Conservation (phyloP, 1,140 invertebrate genomes). For the Conus ventricosus region DNA sequence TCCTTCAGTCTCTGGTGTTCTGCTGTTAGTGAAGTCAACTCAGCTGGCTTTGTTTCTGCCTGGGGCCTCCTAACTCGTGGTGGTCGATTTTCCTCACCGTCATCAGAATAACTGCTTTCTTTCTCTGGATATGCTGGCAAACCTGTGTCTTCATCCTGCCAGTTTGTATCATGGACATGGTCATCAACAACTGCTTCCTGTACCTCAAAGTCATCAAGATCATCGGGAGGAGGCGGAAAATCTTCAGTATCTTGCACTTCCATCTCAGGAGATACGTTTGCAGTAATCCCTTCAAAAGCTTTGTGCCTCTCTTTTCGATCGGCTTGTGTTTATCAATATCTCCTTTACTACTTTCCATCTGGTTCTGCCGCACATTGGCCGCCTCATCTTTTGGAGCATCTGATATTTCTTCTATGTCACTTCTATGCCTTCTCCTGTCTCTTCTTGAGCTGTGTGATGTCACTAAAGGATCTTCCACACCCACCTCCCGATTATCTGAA, state of each 20-base stretch:
- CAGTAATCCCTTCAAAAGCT: neutral
- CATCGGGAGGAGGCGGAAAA: constrained; percentile 7
- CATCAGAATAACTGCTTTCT: neutral
- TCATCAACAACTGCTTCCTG: neutral
- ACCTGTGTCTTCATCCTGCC: neutral
- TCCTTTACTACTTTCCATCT: neutral
- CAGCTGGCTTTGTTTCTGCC: neutral
- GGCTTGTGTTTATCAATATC: neutral
- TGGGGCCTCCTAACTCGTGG: neutral
- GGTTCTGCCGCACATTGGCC: neutral
- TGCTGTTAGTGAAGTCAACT: neutral
- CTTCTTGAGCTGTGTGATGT: neutral
- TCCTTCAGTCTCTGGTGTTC: neutral
- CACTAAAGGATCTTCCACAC: neutral
- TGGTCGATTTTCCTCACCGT: neutral
- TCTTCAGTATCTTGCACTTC: neutral
- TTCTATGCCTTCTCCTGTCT: neutral
- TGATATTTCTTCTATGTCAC: neutral
- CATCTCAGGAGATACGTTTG: neutral
- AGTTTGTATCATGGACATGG: neutral
- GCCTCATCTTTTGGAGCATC: neutral
- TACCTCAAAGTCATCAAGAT: neutral
- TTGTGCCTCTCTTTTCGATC: neutral
- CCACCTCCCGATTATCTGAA: neutral
- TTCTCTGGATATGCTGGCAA: neutral